Conservation (phyloP, 2,113 vertebrate species). For the Anoplopoma fimbria region DNA sequence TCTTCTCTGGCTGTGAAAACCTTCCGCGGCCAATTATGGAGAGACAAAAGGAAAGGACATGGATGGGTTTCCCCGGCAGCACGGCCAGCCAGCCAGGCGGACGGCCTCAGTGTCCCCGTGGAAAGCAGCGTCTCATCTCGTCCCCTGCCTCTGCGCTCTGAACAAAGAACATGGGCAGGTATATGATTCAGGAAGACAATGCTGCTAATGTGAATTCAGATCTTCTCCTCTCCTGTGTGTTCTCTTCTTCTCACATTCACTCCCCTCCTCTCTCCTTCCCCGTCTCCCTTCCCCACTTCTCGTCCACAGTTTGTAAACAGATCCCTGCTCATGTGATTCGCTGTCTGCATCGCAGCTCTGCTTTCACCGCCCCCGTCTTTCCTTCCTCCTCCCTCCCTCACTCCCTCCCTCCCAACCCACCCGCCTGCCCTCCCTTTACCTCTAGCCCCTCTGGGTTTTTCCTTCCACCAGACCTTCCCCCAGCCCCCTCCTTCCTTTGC, state of each 20-base stretch:
- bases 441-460: slow-evolving; percentile 49
- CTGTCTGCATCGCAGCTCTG: slow-evolving; percentile 80
- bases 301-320: slow-evolving; percentile 83
- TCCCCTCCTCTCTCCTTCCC: slow-evolving; percentile 35
- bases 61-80: slow-evolving; percentile 65
- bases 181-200: slow-evolving; percentile 34
- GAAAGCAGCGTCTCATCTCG: slow-evolving; percentile 57
- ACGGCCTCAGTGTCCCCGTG: slow-evolving; percentile 64
- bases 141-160: slow-evolving; percentile 56
- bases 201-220: slow-evolving; percentile 25
- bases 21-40: slow-evolving; percentile 60
- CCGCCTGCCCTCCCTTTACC: slow-evolving; percentile 53
- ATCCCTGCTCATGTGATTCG: slow-evolving; percentile 85
- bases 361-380: slow-evolving; percentile 73
- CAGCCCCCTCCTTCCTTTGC: slow-evolving; percentile 54
- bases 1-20: slow-evolving; percentile 64
- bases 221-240: slow-evolving; percentile 13
- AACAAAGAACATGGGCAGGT: slow-evolving; percentile 36
- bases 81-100: slow-evolving; percentile 43
- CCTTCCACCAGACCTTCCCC: slow-evolving; percentile 12
- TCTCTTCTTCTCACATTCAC: slow-evolving; percentile 49
- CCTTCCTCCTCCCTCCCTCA: slow-evolving; percentile 15
- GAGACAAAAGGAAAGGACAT: slow-evolving; percentile 72
- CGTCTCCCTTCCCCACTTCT: slow-evolving; percentile 58
- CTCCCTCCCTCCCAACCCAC: slow-evolving; percentile 4